Evolutionary conservation across 2,113 vertebrate species (phyloP).

Genomic region (Dendropsophus ebraccatus): DNA sequence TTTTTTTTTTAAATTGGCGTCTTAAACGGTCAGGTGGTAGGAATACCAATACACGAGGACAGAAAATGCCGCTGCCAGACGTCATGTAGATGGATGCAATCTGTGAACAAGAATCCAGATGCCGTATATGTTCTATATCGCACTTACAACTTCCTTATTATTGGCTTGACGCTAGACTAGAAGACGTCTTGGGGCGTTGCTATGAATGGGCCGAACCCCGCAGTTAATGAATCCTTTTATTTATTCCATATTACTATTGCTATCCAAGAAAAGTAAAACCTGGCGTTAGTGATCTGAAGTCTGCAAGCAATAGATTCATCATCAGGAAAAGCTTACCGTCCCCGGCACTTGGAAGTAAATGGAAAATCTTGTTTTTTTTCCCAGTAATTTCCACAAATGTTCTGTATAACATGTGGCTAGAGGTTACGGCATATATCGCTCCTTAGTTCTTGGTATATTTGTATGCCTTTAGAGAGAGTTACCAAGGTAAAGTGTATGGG

Average conservation of each 20-base stretch:
- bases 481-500: background rate
- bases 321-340: background rate
- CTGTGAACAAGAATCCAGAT: background rate
- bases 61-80: background rate
- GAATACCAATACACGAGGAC: background rate
- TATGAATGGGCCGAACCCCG: background rate
- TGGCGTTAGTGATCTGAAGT: background rate
- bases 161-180: background rate
- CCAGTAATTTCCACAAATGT: background rate
- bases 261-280: background rate
- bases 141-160: background rate
- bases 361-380: slow-evolving; percentile 6
- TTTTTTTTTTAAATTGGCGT: too few relatives aligned
- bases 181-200: background rate
- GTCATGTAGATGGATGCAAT: too few relatives aligned
- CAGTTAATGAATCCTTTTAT: background rate
- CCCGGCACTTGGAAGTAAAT: background rate
- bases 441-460: background rate
- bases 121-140: background rate
- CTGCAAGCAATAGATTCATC: slow-evolving; percentile 23
- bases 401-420: slow-evolving; percentile 20
- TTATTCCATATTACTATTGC: background rate
- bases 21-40: background rate
- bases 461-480: background rate
- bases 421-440: background rate